Evolutionary conservation across 2,888 invertebrate species (phyloP), one percentile per base, ranked within the genome.

Genomic region (Anarsia innoxiella): DNA sequence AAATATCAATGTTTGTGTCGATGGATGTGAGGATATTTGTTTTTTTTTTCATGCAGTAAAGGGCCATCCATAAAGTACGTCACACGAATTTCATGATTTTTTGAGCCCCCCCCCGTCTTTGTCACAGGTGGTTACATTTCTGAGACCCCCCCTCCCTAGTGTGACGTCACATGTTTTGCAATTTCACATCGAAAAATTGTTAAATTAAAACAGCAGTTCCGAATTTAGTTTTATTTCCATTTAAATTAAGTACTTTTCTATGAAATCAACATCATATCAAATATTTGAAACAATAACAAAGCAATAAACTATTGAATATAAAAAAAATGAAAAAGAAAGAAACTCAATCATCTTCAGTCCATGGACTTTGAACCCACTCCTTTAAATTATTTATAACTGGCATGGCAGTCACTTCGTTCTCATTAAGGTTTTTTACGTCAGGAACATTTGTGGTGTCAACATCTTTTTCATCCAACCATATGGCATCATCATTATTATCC

Each of bases 351-450:
- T 25, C 25, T 25, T 25, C 6, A 25, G 25, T 25, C 25, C 25
- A 25, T 25, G 12, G 14, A 29, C 29, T 29, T 13, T 29, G 29
- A 29, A 19, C 19, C 19, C 8, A 19, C 19, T 19, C 19, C 19
- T 19, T 19, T 19, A 19, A 19, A 19, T 19, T 29, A 29, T 29
- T 29, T 8, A 13, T 29, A 3, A 25, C 35, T 37, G 41, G 37
- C 35, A 41, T 35, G n/a, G 37, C 30, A 41, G 35, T 14, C 37
- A 34, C 31, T 41, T 41, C 35, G 13, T 36, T 37, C 34, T 34
- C 26, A n/a, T 33, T 27, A 10, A 3, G 27, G 25, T 29, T 37
- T 40, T 37, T 40, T 37, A 25, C n/a, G 8, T 25, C 25, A 25
- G 25, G 25, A 25, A 25, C 41, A 36, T 45, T 36, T 3, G 25